Conservation (phyloP, 2,888 invertebrate genomes). For the Syrphus vitripennis region DNA sequence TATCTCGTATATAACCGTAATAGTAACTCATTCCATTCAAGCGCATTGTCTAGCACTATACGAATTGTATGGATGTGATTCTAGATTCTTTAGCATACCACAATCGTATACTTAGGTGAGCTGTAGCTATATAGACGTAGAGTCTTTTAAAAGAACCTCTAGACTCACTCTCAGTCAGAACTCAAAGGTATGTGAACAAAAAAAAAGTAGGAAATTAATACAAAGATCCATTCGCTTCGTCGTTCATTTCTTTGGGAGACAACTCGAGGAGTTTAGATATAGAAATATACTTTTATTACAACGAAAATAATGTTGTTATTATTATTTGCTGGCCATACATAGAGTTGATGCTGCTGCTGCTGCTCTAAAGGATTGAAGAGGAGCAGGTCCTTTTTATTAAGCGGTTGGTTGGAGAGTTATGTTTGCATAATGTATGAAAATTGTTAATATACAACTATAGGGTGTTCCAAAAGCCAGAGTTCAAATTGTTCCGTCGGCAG, state of each 20-base stretch:
- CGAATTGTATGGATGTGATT: constrained; percentile 54
- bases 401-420: constrained; percentile 35
- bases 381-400: constrained; percentile 49
- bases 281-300: constrained; percentile 61
- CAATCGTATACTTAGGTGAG: background rate
- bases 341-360: constrained; percentile 1
- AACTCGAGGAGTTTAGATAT: constrained; percentile 33
- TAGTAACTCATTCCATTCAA: constrained; percentile 62
- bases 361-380: constrained; percentile 20
- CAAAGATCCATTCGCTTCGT: constrained; percentile 42
- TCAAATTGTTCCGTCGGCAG: too few species aligned
- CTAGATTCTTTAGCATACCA: constrained; percentile 50
- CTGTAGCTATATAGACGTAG: too few species aligned
- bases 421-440: constrained; percentile 18
- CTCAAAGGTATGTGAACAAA: background rate
- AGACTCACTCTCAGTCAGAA: background rate
- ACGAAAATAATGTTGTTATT: constrained; percentile 67
- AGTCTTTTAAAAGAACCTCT: too few species aligned
- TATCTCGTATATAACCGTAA: constrained; percentile 18
- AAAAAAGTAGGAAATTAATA: constrained; percentile 61
- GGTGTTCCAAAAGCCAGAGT: background rate
- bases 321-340: constrained; percentile 60
- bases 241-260: constrained; percentile 19
- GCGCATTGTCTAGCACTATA: constrained; percentile 61
- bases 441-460: constrained; percentile 23